phyloP scores from a whole-genome alignment of 1,140 invertebrate species.

The Drosophila neocordata region DNA sequence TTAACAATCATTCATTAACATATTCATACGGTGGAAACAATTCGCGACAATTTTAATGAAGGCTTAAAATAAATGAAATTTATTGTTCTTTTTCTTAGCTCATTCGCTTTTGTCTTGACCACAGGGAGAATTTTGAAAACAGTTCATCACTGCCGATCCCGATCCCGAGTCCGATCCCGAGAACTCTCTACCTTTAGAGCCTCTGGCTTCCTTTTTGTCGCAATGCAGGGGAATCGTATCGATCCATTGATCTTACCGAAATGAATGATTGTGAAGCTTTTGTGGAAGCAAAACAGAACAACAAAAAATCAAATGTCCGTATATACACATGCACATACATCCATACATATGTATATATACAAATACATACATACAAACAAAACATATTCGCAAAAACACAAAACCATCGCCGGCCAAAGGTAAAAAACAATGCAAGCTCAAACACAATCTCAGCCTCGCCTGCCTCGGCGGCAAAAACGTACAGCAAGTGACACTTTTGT shows the following conservation, averaged over 20 bases:
- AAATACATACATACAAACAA: slow-evolving; percentile 24
- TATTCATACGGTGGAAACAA: slow-evolving; percentile 68
- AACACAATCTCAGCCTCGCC: slow-evolving; percentile 34
- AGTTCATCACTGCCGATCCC: slow-evolving; percentile 61
- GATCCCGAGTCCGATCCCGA: slow-evolving; percentile 17
- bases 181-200: slow-evolving; percentile 29
- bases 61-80: slow-evolving; percentile 58
- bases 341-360: slow-evolving; percentile 23
- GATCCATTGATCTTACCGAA: slow-evolving; percentile 79
- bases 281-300: slow-evolving; percentile 33
- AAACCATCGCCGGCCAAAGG: slow-evolving; percentile 34
- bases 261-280: slow-evolving; percentile 71
- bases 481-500: slow-evolving; percentile 77
- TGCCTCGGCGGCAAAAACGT: slow-evolving; percentile 38
- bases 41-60: slow-evolving; percentile 73
- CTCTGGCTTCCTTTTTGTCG: slow-evolving; percentile 61
- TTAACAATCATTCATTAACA: slow-evolving; percentile 67
- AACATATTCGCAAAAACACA: slow-evolving; percentile 27
- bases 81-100: slow-evolving; percentile 50
- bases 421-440: slow-evolving; percentile 69
- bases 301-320: slow-evolving; percentile 48
- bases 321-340: slow-evolving; percentile 21
- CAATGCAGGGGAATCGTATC: slow-evolving; percentile 63
- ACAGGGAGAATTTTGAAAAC: slow-evolving; percentile 59
- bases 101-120: slow-evolving; percentile 22